Percentiles rank a stretch among this genome's conserved stretches.
phyloP scores from a whole-genome alignment of 2,797 vertebrate genomes.

The Pipistrellus kuhlii region DNA sequence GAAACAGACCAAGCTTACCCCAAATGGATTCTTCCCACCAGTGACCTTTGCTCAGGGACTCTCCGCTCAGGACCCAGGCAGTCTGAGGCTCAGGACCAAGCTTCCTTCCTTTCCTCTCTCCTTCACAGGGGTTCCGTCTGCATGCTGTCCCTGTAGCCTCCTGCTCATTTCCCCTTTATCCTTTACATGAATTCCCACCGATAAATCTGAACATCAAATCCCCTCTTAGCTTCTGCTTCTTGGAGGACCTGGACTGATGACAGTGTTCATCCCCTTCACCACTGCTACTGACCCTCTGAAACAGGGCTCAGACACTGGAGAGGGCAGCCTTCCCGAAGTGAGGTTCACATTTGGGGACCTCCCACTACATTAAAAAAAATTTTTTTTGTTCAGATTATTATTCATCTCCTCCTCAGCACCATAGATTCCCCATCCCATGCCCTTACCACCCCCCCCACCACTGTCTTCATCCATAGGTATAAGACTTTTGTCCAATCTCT shows the following conservation, averaged over 20 bases:
- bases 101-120: not conserved
- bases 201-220: not conserved
- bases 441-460: too few relatives aligned
- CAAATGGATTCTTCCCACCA: not conserved
- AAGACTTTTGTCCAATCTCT: too few relatives aligned
- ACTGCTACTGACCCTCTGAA: not conserved
- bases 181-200: not conserved
- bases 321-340: not conserved
- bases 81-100: not conserved
- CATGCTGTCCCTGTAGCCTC: not conserved
- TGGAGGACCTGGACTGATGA: not conserved
- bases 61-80: not conserved
- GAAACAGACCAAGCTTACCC: not conserved
- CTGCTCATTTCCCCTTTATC: not conserved
- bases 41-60: not conserved
- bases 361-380: too few relatives aligned
- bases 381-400: too few relatives aligned
- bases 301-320: not conserved
- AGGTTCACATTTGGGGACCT: not conserved
- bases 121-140: not conserved
- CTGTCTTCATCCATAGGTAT: too few relatives aligned
- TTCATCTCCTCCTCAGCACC: too few relatives aligned
- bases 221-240: not conserved
- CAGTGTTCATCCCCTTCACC: not conserved
- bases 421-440: too few relatives aligned